phyloP scores from a whole-genome alignment of 2,113 vertebrate species.

The Physeter macrocephalus region DNA sequence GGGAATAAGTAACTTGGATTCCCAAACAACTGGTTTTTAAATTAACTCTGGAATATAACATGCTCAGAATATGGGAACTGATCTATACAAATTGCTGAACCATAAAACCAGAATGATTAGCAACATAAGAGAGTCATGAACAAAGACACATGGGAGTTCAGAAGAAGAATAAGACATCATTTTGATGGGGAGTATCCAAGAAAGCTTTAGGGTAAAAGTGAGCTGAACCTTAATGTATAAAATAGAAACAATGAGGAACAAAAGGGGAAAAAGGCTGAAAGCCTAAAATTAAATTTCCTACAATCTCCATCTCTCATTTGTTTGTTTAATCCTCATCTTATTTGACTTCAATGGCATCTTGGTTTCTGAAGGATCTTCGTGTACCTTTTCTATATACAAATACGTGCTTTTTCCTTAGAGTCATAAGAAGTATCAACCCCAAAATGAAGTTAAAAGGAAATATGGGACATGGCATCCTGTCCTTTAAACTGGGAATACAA shows the following conservation, averaged over 20 bases:
- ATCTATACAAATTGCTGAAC: not conserved
- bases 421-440: not conserved
- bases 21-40: conserved; percentile 23
- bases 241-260: not conserved
- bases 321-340: not conserved
- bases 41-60: not conserved
- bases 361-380: not conserved
- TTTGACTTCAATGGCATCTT: conserved; percentile 1
- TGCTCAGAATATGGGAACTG: conserved; percentile 22
- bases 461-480: not conserved
- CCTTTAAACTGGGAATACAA: not conserved
- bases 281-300: not conserved
- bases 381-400: not conserved
- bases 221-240: not conserved
- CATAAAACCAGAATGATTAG: conserved; percentile 9
- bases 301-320: not conserved
- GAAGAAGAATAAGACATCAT: not conserved
- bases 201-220: not conserved
- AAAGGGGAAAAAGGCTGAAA: not conserved
- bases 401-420: not conserved
- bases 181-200: not conserved
- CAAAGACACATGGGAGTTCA: not conserved
- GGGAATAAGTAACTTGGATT: not conserved
- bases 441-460: not conserved
- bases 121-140: not conserved